phyloP scores from a whole-genome alignment of 2,888 invertebrate genomes.

The Alcis repandata region DNA sequence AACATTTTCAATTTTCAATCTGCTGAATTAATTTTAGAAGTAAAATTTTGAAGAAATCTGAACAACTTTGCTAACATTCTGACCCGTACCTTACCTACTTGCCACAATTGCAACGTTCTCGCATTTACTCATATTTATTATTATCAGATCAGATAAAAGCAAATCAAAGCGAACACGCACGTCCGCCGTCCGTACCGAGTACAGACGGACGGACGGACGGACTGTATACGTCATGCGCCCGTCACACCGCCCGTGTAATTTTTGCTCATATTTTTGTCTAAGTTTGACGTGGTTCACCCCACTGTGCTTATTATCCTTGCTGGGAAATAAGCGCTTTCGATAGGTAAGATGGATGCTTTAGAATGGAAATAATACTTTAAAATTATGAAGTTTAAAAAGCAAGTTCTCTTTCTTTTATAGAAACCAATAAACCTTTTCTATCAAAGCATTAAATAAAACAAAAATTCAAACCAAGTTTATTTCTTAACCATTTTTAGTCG shows the following conservation, averaged over 20 bases:
- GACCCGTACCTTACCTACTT: background rate
- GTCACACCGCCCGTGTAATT: conserved; percentile 58
- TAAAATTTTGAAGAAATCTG: background rate
- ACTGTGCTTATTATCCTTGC: conserved; percentile 35
- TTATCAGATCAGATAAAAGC: conserved; percentile 47
- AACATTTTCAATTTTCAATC: too few relatives aligned
- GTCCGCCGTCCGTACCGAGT: conserved; percentile 45
- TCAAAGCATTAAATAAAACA: too few relatives aligned
- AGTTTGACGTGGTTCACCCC: conserved; percentile 22
- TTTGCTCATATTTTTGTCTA: conserved; percentile 52
- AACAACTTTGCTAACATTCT: background rate
- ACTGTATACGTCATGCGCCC: conserved; percentile 52
- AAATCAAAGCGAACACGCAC: conserved; percentile 42
- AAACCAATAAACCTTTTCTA: too few relatives aligned
- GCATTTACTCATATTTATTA: conserved; percentile 28
- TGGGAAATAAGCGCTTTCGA: conserved; percentile 1
- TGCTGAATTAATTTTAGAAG: too few relatives aligned
- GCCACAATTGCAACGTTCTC: background rate
- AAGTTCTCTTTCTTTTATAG: too few relatives aligned
- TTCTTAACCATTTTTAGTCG: too few relatives aligned
- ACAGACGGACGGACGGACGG: conserved; percentile 71
- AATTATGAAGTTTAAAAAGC: too few relatives aligned
- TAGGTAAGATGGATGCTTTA: background rate
- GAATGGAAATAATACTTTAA: background rate
- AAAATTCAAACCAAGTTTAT: too few relatives aligned